Evolutionary conservation across 2,797 vertebrate species (phyloP).

Genomic region (Takifugu rubripes): DNA sequence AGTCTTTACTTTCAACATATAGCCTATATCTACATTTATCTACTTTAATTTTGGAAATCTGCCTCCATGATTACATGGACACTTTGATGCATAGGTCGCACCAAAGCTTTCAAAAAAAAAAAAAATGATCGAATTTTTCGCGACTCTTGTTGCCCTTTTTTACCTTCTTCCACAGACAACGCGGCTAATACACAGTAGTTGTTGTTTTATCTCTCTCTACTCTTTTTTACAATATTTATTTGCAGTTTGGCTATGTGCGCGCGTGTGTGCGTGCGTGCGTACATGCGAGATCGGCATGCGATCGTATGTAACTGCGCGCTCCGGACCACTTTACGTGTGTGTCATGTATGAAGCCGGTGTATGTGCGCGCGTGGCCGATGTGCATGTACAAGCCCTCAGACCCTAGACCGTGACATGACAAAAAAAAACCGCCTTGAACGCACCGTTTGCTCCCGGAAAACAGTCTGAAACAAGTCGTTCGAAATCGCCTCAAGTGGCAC

Average conservation of each 20-base stretch:
- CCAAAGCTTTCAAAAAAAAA: conserved; percentile 21
- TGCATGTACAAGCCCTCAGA: conserved; percentile 23
- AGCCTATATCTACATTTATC: conserved; percentile 66
- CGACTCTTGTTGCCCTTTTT: conserved; percentile 51
- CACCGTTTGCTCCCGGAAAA: conserved; percentile 1
- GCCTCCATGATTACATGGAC: conserved; percentile 44
- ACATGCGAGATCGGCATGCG: conserved; percentile 37
- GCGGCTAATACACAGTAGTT: neutral
- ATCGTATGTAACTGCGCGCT: conserved; percentile 53
- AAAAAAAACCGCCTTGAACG: conserved; percentile 28
- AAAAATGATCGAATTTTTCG: conserved; percentile 30
- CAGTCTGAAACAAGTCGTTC: conserved; percentile 26
- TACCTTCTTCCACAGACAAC: neutral
- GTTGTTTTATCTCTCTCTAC: too few species aligned
- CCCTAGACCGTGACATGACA: conserved; percentile 53
- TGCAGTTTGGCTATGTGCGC: neutral
- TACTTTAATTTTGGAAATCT: conserved; percentile 31
- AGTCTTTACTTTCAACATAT: conserved; percentile 80
- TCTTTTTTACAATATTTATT: neutral
- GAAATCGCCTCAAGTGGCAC: conserved; percentile 41
- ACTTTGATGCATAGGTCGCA: conserved; percentile 58
- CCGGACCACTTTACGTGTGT: conserved; percentile 65
- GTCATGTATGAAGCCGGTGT: conserved; percentile 70
- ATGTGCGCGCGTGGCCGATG: conserved; percentile 58
- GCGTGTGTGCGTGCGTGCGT: conserved; percentile 5